phyloP scores from a whole-genome alignment of 2,113 vertebrate genomes.

The Carassius auratus region DNA sequence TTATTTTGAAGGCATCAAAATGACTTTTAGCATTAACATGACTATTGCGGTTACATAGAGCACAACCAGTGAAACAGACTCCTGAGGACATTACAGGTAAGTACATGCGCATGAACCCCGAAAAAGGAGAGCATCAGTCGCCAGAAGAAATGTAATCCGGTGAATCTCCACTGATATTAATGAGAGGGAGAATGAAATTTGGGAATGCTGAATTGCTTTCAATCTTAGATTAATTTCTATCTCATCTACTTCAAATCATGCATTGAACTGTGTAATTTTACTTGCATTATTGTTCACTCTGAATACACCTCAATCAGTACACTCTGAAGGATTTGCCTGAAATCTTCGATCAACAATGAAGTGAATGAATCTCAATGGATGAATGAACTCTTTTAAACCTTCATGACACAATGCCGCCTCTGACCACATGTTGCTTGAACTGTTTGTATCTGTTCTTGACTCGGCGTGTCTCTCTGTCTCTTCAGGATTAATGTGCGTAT shows the following conservation, averaged over 20 bases:
- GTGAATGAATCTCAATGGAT: constrained; percentile 17
- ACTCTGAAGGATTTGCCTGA: background rate
- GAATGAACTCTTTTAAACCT: background rate
- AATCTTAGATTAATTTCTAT: background rate
- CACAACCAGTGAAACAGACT: constrained; percentile 19
- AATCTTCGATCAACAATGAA: background rate
- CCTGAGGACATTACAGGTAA: constrained; percentile 45
- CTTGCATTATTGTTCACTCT: background rate
- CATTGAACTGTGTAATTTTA: background rate
- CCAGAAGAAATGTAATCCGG: constrained; percentile 17
- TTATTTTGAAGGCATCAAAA: background rate
- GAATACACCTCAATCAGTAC: background rate
- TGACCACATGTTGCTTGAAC: background rate
- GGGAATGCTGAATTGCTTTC: background rate
- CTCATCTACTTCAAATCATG: constrained; percentile 12
- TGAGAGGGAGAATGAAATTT: constrained; percentile 10
- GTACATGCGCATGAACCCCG: constrained; percentile 50
- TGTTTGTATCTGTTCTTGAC: background rate
- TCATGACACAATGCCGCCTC: background rate
- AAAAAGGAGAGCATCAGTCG: background rate
- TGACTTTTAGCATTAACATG: constrained; percentile 16
- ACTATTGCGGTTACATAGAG: constrained; percentile 30
- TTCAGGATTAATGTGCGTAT: constrained; percentile 84
- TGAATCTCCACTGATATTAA: background rate
- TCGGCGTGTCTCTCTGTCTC: background rate